Evolutionary conservation across 2,888 invertebrate species (phyloP), one percentile per base, ranked within the genome.

Genomic region (Drosophila sordidapex): DNA sequence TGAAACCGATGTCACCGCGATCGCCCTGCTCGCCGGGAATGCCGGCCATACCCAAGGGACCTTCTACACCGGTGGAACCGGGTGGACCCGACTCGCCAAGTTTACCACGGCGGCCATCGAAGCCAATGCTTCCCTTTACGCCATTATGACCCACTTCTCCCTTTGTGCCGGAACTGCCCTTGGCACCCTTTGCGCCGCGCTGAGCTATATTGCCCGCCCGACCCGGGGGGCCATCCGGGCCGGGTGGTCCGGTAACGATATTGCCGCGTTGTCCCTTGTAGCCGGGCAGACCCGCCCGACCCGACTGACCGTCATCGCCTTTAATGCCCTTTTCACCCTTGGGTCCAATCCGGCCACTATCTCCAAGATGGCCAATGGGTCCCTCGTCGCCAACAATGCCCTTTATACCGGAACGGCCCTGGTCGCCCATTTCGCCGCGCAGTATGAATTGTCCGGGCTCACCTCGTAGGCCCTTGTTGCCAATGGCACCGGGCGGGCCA

Each of bases 261-360:
- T 94, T 94, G 29, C 94, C 94, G 5, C 89, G 87, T 51, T 93
- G 88, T 33, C 93, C 93, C 67, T 92, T 93, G 70, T 89, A 92
- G 7, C 95, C 97, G 36, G 95, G 93, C 52, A 95, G 86, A 36
- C 96, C 96, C 83, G 92, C 92, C 3, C 92, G 84, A 33, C 96
- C 96, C 36, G 93, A 93, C 4, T 93, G 93, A 13, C 96, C 96
- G 35, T 91, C 84, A 60, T 94, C 94, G 33, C 96, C 96, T 0
- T 68, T 82, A 0, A 13, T 48, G 56, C 96, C 96, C 56, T 94
- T 94, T n/a, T 90, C 85, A 29, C 97, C 97, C 61, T 93, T 93
- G 36, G 69, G 56, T 18, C 95, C 95, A 18, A 92, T 91, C 29
- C 71, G 78, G 0, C 95, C 95, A 57, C 93, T 89, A 2, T 86